Evolutionary conservation across 2,113 vertebrate genomes (phyloP), one percentile per base, ranked within the genome.

Genomic region (Vimba vimba): DNA sequence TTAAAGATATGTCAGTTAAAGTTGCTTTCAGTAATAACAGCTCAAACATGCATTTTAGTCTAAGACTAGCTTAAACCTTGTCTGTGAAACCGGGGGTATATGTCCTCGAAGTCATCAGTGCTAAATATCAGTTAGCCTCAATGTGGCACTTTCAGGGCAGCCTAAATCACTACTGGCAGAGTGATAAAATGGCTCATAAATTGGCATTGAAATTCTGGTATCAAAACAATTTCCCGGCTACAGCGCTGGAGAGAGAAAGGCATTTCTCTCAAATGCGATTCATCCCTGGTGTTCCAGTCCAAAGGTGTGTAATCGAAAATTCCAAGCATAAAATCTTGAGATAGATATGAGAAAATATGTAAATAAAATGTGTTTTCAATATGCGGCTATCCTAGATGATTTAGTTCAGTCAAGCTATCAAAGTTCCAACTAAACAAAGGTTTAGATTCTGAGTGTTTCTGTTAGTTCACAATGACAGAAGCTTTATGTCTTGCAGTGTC

Each of bases 91-190:
- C 8, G 8, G 43, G 39, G 43, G 43, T 43, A 10, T 9, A 11
- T 78, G 27, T 57, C 8, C 19, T 78, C 4, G 10, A 10, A 30
- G 52, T 79, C 55, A 23, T 79, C 23, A 60, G 77, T 60, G 33
- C 77, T 62, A 60, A 79, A 79, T 79, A n/a, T 43, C 33, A 43
- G 21, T 79, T 60, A 79, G 19, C 4, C 27, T 36, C 23, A 55
- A 79, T n/a, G 23, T 79, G 77, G 55, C 55, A 79, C 60, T 79
- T 79, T 79, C 55, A 79, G 55, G 77, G 39, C 77, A 79, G 21
- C 57, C 21, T 62, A 39, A 57, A 79, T 62, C 57, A 4, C 27
- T 33, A 23, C 50, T 43, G 27, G 23, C 27, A 47, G n/a, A 6
- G 27, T 78, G 50, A 9, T 52, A 33, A 36, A 57, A 57, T 57